A percentile compares a stretch with the other conserved stretches of the same genome.
Evolutionary conservation across 2,797 vertebrate species (phyloP).

Genomic region (Sebastes steindachneri): DNA sequence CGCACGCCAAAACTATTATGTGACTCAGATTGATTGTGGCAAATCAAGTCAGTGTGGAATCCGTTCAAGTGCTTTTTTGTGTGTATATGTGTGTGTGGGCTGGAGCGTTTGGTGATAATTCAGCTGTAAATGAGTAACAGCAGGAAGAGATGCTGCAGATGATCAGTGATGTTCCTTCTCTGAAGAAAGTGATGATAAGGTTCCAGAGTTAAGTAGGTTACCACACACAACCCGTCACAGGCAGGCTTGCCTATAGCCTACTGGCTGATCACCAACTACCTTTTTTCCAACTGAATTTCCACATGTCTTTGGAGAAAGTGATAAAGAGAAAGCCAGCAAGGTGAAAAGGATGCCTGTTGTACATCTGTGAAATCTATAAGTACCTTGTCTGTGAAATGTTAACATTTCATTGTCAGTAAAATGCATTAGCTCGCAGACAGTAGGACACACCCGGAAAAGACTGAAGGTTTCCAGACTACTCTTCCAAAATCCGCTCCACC

Average conservation of each 20-base stretch:
- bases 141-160: slow-evolving; percentile 54
- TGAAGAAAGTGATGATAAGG: slow-evolving; percentile 43
- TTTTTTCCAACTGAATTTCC: slow-evolving; percentile 56
- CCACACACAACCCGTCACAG: slow-evolving; percentile 24
- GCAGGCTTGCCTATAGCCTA: neutral
- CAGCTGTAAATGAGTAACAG: slow-evolving; percentile 60
- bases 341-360: slow-evolving; percentile 40
- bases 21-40: slow-evolving; percentile 27
- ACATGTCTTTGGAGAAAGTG: slow-evolving; percentile 29
- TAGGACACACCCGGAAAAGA: slow-evolving; percentile 34
- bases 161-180: slow-evolving; percentile 42
- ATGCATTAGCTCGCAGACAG: slow-evolving; percentile 54
- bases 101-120: slow-evolving; percentile 32
- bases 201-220: slow-evolving; percentile 58
- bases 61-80: neutral
- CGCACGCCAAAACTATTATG: slow-evolving; percentile 35
- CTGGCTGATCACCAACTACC: slow-evolving; percentile 53
- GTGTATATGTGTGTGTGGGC: neutral
- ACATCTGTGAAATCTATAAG: slow-evolving; percentile 70
- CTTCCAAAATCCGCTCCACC: slow-evolving; percentile 30
- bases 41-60: slow-evolving; percentile 56
- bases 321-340: slow-evolving; percentile 54
- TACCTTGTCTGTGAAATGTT: slow-evolving; percentile 52
- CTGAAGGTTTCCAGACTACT: slow-evolving; percentile 45
- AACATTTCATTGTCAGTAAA: slow-evolving; percentile 59